Evolutionary conservation across 2,797 vertebrate genomes (phyloP), one percentile per base, ranked within the genome.

Genomic region (Melanotaenia parkinsoni): DNA sequence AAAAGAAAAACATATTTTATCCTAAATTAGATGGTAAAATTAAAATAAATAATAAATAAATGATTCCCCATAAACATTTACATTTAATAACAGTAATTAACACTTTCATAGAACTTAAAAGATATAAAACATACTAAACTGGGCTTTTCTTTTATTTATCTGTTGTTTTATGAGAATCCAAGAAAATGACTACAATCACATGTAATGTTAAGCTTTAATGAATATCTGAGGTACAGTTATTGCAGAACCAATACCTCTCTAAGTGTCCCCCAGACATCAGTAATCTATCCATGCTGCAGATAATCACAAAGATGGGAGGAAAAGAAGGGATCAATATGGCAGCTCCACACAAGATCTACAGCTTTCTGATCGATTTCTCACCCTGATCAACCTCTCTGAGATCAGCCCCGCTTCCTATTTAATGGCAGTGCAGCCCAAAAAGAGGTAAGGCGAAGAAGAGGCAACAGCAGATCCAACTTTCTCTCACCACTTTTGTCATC

Each of bases 261-360:
- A 84, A 83, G 75, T 76, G 83, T 77, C 76, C 69, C 78, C 79
- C 83, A 88, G 77, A 88, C 82, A 82, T 90, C 82, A 76, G 84
- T 78, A 88, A 90, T 89, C 83, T 81, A 87, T 87, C 89, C 81
- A 75, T 82, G 82, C 86, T 77, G 86, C 80, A 86, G 90, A 92
- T 92, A 81, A 93, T 94, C 90, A 85, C 88, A 88, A 89, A 79
- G 87, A 92, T 89, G 88, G 88, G 86, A 84, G 86, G 84, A 75
- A 86, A 82, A 58, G 70, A 78, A 76, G 61, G 72, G 88, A 93
- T 95, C 93, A 86, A 95, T 94, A 91, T 33, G 33, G 74, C 61
- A 75, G 81, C 89, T 93, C 91, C 87, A 67, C 89, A 89, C 80
- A 87, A 90, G 90, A 93, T 86, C 86, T 91, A 93, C 93, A 90